Base-by-base conservation (phyloP, 2,797 vertebrate genomes). In the Acanthis flammea region DNA sequence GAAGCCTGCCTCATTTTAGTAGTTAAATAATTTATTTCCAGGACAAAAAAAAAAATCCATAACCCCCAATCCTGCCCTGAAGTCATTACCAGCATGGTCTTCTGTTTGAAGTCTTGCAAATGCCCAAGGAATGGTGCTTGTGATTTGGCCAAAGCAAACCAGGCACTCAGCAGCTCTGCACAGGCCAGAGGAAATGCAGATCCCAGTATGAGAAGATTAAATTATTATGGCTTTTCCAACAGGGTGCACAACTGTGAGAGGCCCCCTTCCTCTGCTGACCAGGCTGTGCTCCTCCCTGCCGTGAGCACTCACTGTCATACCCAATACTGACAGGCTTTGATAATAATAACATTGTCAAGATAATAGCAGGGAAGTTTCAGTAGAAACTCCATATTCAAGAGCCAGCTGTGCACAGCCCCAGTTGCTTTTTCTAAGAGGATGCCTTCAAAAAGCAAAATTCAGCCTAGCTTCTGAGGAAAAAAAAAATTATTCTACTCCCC, bases 251-350 rank as follows among this genome's bases (percentile, higher is more conserved):
- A 68, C 58, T 96, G 94, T 63, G 47, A 96, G 90, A 19, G 86
- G 87, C 94, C 78, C 94, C 70, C 96, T 97, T 94, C 93, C 73
- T 95, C 91, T 91, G 92, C 90, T 23, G 71, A 88, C 80, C 95
- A 57, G 72, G 84, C 67, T 92, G 73, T 22, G 73, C 24, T 97
- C 93, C 90, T 95, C 94, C 97, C 96, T 58, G 93, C 90, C 3
- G 67, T 62, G 96, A 97, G 82, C 88, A 86, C 63, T 95, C 89
- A 77, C 58, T 96, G 97, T 96, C 97, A 91, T 57, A 94, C 67
- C 90, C 95, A 86, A 96, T 97, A 97, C 94, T 91, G 87, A 88
- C 92, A 94, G 66, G 88, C 97, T 98, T 98, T 98, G 97, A 97
- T 98, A 96, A 97, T 74, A 95, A 95, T 58, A 96, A 92, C 85